phyloP scores from a whole-genome alignment of 2,113 vertebrate species.

The Cyprinodon brontotheroides region DNA sequence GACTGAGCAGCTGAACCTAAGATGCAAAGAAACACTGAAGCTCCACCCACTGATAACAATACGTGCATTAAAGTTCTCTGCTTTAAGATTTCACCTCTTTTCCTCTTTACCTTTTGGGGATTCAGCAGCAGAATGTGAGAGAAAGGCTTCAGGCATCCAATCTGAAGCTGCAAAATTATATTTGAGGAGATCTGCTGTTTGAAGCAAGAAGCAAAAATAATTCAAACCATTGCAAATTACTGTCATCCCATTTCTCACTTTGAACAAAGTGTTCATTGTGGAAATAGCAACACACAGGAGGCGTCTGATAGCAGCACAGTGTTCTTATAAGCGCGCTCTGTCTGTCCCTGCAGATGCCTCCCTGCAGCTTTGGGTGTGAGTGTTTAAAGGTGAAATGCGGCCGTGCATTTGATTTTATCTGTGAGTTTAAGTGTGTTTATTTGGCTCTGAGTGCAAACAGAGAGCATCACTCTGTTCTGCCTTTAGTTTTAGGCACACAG shows the following conservation, averaged over 20 bases:
- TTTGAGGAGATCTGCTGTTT: neutral
- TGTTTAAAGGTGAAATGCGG: neutral
- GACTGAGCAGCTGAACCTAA: neutral
- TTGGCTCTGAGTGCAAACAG: conserved; percentile 11
- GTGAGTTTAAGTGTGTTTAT: conserved; percentile 30
- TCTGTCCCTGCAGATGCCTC: conserved; percentile 26
- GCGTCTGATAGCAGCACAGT: conserved; percentile 33
- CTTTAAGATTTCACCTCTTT: neutral
- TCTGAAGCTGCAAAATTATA: neutral
- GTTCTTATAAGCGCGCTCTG: conserved; percentile 20
- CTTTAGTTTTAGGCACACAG: conserved; percentile 26
- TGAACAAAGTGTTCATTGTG: conserved; percentile 44
- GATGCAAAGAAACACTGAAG: neutral
- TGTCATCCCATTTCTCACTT: conserved; percentile 29
- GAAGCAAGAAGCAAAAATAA: neutral
- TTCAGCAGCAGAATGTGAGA: neutral
- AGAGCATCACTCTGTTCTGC: conserved; percentile 23
- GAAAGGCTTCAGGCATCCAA: neutral
- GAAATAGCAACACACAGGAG: conserved; percentile 27
- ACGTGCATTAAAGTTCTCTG: conserved; percentile 9
- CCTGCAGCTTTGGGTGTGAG: conserved; percentile 6
- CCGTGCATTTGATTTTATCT: neutral
- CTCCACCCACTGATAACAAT: conserved; percentile 1
- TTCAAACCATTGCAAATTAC: neutral
- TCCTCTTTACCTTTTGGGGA: neutral